Evolutionary conservation across 2,797 vertebrate species (phyloP), one percentile per base, ranked within the genome.

Genomic region (Rousettus madagascariensis): DNA sequence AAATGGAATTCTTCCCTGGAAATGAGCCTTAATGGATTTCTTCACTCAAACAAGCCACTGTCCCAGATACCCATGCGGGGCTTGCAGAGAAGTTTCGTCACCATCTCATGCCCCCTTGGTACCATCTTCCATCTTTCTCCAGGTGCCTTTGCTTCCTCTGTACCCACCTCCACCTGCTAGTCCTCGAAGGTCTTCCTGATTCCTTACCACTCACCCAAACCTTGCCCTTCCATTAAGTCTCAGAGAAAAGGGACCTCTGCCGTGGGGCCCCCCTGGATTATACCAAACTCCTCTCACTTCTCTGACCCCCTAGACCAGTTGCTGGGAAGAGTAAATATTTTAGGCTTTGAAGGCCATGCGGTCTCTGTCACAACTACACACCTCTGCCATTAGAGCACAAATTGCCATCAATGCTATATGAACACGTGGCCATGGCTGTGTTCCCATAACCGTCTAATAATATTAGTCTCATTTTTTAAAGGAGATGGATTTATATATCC

Each of bases 1-100:
- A 95, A 97, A 93, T 89, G 77, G 83, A 95, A 83, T 92, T 57
- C 65, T 89, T 82, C 89, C 78, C 61, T 80, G 85, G 46, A 97
- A 95, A 95, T 83, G 92, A 91, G 88, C 24, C 75, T 72, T 83
- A 82, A 74, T 87, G 69, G 4, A 71, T 87, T 80, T 53, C 71
- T 97, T 92, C 89, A 46, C 41, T 68, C 63, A 65, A 57, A 66
- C 71, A 90, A 91, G n/a, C 66, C 28, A n/a, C 59, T 85, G 94
- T 65, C 30, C 90, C 65, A 93, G 55, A 94, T 86, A 95, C 0
- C 4, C 86, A 63, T 0, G 0, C 4, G 65, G 26, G 41, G 55
- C 33, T 57, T 13, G 16, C 20, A 80, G 95, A 55, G 61, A 91
- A 86, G 53, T 38, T 38, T 72, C 61, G 41, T 15, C 11, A 41